Percentiles rank a stretch among this genome's conserved stretches.
phyloP scores from a whole-genome alignment of 92 coral and sea anemone genomes.

The Porites evermanni region DNA sequence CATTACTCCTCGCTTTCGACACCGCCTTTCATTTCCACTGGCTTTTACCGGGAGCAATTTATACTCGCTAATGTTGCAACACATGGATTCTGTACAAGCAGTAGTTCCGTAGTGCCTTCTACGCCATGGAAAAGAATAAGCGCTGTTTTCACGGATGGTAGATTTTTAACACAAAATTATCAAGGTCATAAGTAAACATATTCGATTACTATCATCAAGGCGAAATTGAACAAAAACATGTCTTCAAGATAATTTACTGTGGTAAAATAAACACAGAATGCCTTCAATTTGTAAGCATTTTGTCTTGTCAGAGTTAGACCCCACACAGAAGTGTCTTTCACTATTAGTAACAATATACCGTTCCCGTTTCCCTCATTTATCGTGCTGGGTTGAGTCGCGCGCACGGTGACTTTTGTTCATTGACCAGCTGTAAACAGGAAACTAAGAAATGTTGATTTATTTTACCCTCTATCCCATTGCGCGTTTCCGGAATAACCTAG shows the following conservation, averaged over 20 bases:
- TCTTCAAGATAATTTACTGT: neutral
- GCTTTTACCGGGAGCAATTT: no score
- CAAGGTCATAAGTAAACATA: neutral
- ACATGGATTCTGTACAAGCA: no score
- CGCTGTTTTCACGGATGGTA: neutral
- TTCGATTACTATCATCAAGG: neutral
- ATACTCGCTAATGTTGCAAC: no score
- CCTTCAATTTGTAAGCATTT: neutral
- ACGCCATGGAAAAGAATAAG: no score
- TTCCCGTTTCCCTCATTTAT: neutral
- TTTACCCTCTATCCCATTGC: constrained; percentile 37
- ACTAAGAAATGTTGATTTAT: constrained; percentile 28
- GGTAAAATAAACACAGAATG: neutral
- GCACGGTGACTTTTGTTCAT: constrained; percentile 29
- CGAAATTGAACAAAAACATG: neutral
- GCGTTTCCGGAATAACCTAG: constrained; percentile 48
- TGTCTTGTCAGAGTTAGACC: constrained; percentile 13
- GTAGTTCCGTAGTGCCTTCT: no score
- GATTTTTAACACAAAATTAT: neutral
- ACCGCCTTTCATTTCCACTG: no score
- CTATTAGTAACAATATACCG: neutral
- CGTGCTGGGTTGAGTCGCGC: constrained; percentile 29
- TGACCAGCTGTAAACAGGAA: constrained; percentile 47
- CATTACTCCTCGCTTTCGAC: neutral
- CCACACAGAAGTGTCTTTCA: constrained; percentile 32